Base-by-base conservation (phyloP, 2,113 vertebrate genomes). In the Paraplagusia blochii region DNA sequence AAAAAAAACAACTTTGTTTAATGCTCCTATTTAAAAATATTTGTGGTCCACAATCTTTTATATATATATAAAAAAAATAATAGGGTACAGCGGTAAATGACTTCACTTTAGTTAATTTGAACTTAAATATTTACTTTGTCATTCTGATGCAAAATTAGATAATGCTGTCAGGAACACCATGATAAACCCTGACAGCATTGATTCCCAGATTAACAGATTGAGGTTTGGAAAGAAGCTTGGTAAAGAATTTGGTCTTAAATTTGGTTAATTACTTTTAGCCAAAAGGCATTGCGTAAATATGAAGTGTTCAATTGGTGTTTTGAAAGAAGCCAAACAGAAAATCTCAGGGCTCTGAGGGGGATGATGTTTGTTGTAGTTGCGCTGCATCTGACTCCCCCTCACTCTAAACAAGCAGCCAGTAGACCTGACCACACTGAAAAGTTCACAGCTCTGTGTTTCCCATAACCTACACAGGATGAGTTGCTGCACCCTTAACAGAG, bases 381-480 rank as follows among this genome's bases (percentile, higher is more conserved):
- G 66, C 72, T 80, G 80, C 72, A 53, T 70, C 73, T 63, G 70
- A 71, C 53, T 73, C 69, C 81, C 77, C 53, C 79, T 69, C 74
- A 77, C 36, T 11, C 1, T 64, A 89, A 93, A 92, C 88, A 77
- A 80, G 89, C 90, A 87, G 92, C 91, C 92, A 90, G 90, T 92
- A 90, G 92, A 92, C 93, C 93, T 92, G 93, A 88, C 72, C 76
- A 87, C 87, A 88, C 77, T 85, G 81, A 93, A 89, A 93, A 83
- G 89, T 90, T 94, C 92, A 92, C 92, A 92, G 93, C 93, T 93
- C 92, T 94, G 91, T 87, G 87, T 94, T 96, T 93, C 96, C 95
- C 94, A 97, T 95, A 97, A 98, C 95, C 95, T 98, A 98, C 95
- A 99, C 95, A 98, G 95, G 95, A 97, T 92, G 95, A 97, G 95